Evolutionary conservation across 2,113 vertebrate species (phyloP).

Genomic region (Genyomyrus donnyi): DNA sequence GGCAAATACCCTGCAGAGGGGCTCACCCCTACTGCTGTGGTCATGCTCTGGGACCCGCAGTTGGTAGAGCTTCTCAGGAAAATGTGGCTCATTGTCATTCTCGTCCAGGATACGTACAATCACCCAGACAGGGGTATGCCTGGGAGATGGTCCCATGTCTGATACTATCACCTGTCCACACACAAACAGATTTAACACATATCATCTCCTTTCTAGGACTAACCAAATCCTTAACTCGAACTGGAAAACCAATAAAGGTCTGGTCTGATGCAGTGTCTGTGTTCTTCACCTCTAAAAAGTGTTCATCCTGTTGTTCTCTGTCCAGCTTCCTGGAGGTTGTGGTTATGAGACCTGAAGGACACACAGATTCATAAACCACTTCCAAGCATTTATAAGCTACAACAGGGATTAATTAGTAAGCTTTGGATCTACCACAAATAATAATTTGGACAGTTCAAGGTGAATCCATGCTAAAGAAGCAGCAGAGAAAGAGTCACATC

Average conservation of each 20-base stretch:
- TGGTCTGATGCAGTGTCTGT: not conserved
- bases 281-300: conserved; percentile 86
- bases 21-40: conserved; percentile 82
- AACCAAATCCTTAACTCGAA: not conserved
- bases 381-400: not conserved
- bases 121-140: conserved; percentile 85
- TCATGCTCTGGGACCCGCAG: conserved; percentile 85
- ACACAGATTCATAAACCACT: not conserved
- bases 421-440: not conserved
- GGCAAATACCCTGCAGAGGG: conserved; percentile 85
- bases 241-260: not conserved
- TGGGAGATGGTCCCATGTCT: conserved; percentile 75
- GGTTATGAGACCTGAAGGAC: conserved; percentile 79
- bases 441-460: not conserved
- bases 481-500: not conserved
- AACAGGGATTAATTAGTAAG: not conserved
- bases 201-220: not conserved
- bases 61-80: conserved; percentile 82
- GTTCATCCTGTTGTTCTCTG: conserved; percentile 91
- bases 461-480: not conserved
- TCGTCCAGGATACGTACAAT: conserved; percentile 87
- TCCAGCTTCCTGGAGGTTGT: conserved; percentile 94
- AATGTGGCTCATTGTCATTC: conserved; percentile 91
- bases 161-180: conserved; percentile 78
- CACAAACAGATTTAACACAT: not conserved